Evolutionary conservation across 2,797 vertebrate species (phyloP), one percentile per base, ranked within the genome.

Genomic region (Cottoperca gobio): DNA sequence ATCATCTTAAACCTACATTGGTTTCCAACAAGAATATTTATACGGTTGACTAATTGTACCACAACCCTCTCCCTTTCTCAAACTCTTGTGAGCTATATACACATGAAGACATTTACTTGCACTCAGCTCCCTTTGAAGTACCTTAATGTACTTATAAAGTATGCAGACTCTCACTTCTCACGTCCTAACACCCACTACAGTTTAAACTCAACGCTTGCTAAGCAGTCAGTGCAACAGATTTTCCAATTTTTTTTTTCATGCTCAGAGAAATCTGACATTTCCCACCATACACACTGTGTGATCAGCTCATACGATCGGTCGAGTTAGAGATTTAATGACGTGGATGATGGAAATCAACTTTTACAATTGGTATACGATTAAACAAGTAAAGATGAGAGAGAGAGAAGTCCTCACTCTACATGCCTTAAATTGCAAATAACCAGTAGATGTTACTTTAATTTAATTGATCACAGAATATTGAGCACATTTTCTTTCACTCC

Each of bases 51-150:
- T 55, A 55, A 68, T 19, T 57, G 40, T 8, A 33, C 26, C n/a
- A 5, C 71, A 71, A 62, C 65, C 14, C 21, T 48, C 57, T 23
- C 31, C 31, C 40, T 65, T 28, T 67, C 62, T 60, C 49, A 1
- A 35, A 31, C 46, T 70, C 54, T 59, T 62, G 24, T 28, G 33
- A 31, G 31, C 31, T 8, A 33, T 42, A 35, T 24, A 65, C 58
- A 54, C 14, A 45, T 42, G n/a, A 61, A 53, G 49, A 43, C 23
- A 57, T 23, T 13, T 31, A 59, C 31, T 60, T 40, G 10, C 16
- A 65, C 35, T 76, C 31, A 26, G 8, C 42, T 59, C 33, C n/a
- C 73, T 88, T 81, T 87, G 58, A 87, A 82, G 74, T 43, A 73
- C 17, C 16, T 80, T 54, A 58, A 78, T 73, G 50, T 42, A 46